These are phyloP conservation scores for Arenaria interpres DNA, from an alignment of 2,113 vertebrate species.

Conservation along the genomic window DNA sequence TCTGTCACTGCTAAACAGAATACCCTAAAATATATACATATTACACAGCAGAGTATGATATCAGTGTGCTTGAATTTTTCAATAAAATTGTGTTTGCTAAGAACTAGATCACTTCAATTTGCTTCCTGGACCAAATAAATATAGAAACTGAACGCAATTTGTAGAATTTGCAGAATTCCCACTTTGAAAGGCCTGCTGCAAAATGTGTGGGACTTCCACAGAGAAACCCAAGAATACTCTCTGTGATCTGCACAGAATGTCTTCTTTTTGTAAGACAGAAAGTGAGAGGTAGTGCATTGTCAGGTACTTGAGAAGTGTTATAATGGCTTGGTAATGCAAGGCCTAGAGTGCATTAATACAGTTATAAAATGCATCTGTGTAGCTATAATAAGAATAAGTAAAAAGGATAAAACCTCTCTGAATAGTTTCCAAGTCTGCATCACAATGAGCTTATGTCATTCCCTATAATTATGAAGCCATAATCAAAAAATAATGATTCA, in stretches of 20 bases:
- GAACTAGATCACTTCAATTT: not conserved
- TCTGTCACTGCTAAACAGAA: not conserved
- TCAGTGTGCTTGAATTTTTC: not conserved
- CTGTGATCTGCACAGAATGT: not conserved
- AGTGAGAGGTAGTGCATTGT: not conserved
- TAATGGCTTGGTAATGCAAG: not conserved
- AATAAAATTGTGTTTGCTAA: not conserved
- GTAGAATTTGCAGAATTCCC: not conserved
- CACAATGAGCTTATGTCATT: not conserved
- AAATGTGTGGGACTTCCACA: not conserved
- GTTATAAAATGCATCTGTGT: not conserved
- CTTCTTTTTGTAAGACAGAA: not conserved
- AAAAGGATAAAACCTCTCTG: not conserved
- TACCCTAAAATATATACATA: not conserved
- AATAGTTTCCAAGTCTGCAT: slow-evolving; percentile 44
- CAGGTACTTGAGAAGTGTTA: not conserved
- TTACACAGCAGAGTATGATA: rapidly evolving
- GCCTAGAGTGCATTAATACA: not conserved
- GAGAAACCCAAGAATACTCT: not conserved
- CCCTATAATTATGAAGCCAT: not conserved
- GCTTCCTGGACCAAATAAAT: not conserved
- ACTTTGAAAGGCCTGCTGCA: not conserved
- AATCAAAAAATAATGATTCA: slow-evolving; percentile 45
- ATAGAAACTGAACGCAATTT: not conserved
- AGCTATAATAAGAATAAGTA: slow-evolving; percentile 43